Evolutionary conservation across 30 jellyfish, hydroid and myxozoan genomes (phyloP).

Genomic region (Rhopilema esculentum): DNA sequence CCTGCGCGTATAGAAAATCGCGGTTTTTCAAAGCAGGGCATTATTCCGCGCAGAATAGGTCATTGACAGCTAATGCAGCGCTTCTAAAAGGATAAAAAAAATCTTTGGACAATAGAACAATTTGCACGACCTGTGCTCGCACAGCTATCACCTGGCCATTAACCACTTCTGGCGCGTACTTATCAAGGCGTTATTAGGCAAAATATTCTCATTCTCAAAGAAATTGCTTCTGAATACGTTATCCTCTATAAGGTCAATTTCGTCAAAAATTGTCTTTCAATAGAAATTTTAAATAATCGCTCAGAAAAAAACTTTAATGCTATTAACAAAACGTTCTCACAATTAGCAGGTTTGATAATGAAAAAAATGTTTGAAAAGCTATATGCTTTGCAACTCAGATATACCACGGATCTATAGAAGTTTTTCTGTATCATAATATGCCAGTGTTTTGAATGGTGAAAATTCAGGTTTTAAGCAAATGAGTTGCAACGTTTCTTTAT

Average conservation of each 20-base stretch:
- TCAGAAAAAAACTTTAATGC: too few relatives aligned
- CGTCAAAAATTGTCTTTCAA: not conserved
- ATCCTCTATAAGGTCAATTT: not conserved
- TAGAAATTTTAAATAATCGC: not conserved
- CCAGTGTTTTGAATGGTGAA: too few relatives aligned
- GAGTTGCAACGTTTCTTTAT: too few relatives aligned
- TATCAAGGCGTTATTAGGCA: not conserved
- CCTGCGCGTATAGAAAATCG: constrained; percentile 17
- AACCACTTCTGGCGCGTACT: not conserved
- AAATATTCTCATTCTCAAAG: not conserved
- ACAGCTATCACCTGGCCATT: not conserved
- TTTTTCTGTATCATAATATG: too few relatives aligned
- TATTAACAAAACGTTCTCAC: too few relatives aligned
- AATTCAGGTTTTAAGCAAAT: too few relatives aligned
- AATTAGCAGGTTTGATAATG: too few relatives aligned
- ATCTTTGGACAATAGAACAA: constrained; percentile 6
- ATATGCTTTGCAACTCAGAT: too few relatives aligned
- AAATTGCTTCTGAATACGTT: not conserved
- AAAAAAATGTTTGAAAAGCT: too few relatives aligned
- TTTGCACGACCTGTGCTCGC: not conserved
- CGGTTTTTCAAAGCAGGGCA: constrained; percentile 22
- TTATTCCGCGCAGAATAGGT: constrained; percentile 7
- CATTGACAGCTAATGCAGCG: not conserved
- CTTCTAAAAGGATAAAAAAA: not conserved
- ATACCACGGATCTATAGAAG: too few relatives aligned